phyloP scores from a whole-genome alignment of 2,113 vertebrate species.

The Scomber scombrus region DNA sequence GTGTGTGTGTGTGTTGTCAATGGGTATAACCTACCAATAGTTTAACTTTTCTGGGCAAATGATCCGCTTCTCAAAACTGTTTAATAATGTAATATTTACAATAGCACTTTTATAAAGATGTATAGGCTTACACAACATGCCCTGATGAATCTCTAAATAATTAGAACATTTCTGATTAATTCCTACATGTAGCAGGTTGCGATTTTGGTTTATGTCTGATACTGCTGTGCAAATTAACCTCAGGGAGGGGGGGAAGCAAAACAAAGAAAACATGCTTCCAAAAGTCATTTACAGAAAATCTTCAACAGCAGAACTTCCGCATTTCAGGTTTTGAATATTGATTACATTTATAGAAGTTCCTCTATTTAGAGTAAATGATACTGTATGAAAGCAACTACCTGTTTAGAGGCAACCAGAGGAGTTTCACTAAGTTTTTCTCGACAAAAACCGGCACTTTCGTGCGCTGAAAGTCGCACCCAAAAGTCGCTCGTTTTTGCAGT shows the following conservation, averaged over 20 bases:
- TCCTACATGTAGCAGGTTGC: constrained; percentile 1
- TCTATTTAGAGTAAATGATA: constrained; percentile 68
- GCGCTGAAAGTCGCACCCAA: background rate
- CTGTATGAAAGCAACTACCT: constrained; percentile 42
- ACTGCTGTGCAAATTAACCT: background rate
- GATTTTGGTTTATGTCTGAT: background rate
- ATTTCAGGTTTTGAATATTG: constrained; percentile 56
- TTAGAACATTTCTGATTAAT: background rate
- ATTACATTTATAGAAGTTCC: constrained; percentile 69
- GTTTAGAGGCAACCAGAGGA: constrained; percentile 44
- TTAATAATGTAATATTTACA: constrained; percentile 3
- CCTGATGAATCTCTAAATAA: background rate
- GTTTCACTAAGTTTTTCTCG: constrained; percentile 68
- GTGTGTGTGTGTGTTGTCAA: constrained; percentile 8
- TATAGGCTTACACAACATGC: too few species aligned
- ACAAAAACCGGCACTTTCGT: constrained; percentile 21
- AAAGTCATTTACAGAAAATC: constrained; percentile 22
- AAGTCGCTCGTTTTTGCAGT: constrained; percentile 17
- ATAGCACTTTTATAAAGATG: background rate
- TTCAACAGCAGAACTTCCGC: constrained; percentile 64
- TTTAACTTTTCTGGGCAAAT: background rate
- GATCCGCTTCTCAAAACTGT: background rate
- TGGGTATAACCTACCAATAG: constrained; percentile 4
- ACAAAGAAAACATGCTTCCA: background rate
- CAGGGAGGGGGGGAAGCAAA: background rate